Evolutionary conservation across 2,888 invertebrate genomes (phyloP).

Genomic region (Chymomyza caudatula): DNA sequence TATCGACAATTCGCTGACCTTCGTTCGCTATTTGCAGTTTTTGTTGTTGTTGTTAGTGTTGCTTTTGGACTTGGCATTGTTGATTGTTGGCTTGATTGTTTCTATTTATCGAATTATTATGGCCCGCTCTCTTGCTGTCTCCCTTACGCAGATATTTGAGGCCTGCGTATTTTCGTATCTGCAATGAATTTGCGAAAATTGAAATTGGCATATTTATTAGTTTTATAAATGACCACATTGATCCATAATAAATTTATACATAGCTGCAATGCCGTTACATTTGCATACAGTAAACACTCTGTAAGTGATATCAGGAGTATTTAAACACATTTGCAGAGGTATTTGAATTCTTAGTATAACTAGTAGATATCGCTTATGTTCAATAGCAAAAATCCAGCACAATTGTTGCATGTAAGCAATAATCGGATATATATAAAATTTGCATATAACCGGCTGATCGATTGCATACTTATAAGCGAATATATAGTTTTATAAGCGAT

Average conservation of each 20-base stretch:
- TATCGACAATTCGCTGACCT: background rate
- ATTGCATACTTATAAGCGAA: no score
- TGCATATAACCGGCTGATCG: no score
- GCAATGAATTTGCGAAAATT: slow-evolving; percentile 10
- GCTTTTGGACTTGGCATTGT: slow-evolving; percentile 28
- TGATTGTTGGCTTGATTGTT: slow-evolving; percentile 25
- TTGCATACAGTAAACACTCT: background rate
- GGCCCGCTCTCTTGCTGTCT: background rate
- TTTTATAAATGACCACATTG: background rate
- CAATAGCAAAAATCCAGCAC: no score
- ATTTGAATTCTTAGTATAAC: no score
- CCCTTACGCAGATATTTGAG: background rate
- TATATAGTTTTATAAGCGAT: no score
- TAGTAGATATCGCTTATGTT: no score
- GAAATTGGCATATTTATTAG: slow-evolving; percentile 4
- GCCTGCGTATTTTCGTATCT: background rate
- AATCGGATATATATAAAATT: no score
- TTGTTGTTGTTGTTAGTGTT: slow-evolving; percentile 9
- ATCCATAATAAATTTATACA: background rate
- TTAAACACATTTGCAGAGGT: no score
- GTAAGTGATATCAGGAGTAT: background rate
- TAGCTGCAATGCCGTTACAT: background rate
- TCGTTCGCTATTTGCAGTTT: background rate
- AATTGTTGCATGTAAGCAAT: no score
- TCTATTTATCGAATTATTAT: background rate